phyloP scores from a whole-genome alignment of 2,797 vertebrate species.

The Danio aesculapii region DNA sequence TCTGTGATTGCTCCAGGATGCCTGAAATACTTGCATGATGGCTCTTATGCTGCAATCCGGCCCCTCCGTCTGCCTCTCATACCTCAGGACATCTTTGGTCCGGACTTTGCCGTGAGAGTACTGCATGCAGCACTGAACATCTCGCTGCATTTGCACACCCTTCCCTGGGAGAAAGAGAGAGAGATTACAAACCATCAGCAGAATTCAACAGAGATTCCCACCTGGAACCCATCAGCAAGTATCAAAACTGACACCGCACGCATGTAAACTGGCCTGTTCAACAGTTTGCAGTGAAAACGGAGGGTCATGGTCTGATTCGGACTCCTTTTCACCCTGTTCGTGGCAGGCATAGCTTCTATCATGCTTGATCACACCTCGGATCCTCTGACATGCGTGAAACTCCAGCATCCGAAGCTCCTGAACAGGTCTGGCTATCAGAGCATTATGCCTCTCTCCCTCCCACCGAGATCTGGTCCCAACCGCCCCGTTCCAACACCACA shows the following conservation, averaged over 20 bases:
- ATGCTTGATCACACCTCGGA: conserved; percentile 13
- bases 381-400: conserved; percentile 50
- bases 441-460: conserved; percentile 33
- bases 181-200: conserved; percentile 48
- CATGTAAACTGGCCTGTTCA: conserved; percentile 6
- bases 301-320: background rate
- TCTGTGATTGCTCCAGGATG: conserved; percentile 67
- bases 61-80: conserved; percentile 84
- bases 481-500: conserved; percentile 30
- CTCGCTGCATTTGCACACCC: conserved; percentile 84
- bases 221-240: background rate
- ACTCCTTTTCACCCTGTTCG: conserved; percentile 27
- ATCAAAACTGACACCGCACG: conserved; percentile 6
- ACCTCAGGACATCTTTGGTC: conserved; percentile 84
- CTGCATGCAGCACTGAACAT: conserved; percentile 85
- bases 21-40: conserved; percentile 86
- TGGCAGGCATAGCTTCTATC: conserved; percentile 29
- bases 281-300: conserved; percentile 21
- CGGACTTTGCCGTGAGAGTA: conserved; percentile 85
- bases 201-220: conserved; percentile 52
- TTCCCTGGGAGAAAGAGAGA: conserved; percentile 70
- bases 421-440: conserved; percentile 33
- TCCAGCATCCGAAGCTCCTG: conserved; percentile 42
- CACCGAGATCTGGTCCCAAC: conserved; percentile 42
- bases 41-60: conserved; percentile 87